Evolutionary conservation across 2,888 invertebrate species (phyloP), one percentile per base, ranked within the genome.

Genomic region (Lasioglossum marginatum): DNA sequence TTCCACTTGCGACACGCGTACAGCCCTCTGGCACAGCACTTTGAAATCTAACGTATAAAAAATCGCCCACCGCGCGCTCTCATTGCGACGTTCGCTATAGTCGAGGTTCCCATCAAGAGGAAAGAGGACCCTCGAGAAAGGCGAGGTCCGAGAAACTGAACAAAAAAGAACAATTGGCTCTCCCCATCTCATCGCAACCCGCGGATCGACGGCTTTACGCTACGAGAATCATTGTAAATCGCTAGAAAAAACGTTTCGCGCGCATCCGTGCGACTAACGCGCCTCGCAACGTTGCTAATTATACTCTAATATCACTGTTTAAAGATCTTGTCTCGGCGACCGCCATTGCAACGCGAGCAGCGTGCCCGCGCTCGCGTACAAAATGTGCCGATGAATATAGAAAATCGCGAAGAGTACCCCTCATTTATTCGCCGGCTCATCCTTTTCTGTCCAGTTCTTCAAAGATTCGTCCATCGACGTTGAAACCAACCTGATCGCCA

Each of bases 21-120:
- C 77, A 85, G 81, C 79, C 34, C 37, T 87, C 93, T 93, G 93
- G 92, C 93, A 93, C 93, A 93, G 92, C 93, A 92, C 93, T 92
- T 92, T 48, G 93, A 89, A 92, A 91, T 88, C 91, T 94, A 94
- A 79, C 75, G 90, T 93, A 93, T 93, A 93, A 94, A 93, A 93
- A 93, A 88, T 37, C 68, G 23, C 34, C 37, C 68, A 68, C 79
- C 84, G 40, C 79, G 81, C 40, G 37, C 81, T 77, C 81, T 78
- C 82, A 57, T 78, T 82, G 76, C 77, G 70, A 60, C 81, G 27
- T 40, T 68, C 19, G 37, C 31, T 81, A 87, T 89, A 83, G 88
- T 88, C 85, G 87, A 88, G 74, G 73, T 70, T 63, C 63, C 68
- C 57, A 31, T 48, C 43, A 57, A 79, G 83, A 57, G 70, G 43